Evolutionary conservation across 1,140 invertebrate genomes (phyloP), one percentile per base, ranked within the genome.

Genomic region (Brachionus angularis): DNA sequence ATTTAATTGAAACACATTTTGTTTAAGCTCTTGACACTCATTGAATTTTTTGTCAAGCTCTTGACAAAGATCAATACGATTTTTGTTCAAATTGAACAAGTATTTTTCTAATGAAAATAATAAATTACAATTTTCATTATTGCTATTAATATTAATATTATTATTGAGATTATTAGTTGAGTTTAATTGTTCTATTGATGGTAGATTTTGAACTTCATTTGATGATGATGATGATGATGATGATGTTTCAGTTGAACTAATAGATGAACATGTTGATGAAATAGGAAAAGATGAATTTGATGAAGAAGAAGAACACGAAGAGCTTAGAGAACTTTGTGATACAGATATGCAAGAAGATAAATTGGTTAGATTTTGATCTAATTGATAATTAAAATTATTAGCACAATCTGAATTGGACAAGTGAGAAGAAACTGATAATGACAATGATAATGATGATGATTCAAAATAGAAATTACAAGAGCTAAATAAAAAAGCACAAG

Each of bases 281-380:
- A 58, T 23, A 16, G 53, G 33, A 39, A 58, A 23, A 14, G 53
- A 58, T 29, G 36, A 34, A 0, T n/a, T n/a, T n/a, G n/a, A n/a
- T n/a, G n/a, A n/a, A n/a, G n/a, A n/a, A n/a, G 53, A 58, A 3
- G 53, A 58, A 14, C 53, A 58, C 10, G 53, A 58, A 2, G 53
- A 58, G 14, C 36, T 39, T 18, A 58, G 16, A 33, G 53, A 58
- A 7, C 33, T 39, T 21, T 58, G 53, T 2, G 53, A 58, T 4
- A 36, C 33, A 1, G 53, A 58, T 5, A 58, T n/a, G n/a, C n/a
- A 58, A 39, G 10, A 3, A 5, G 16, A 58, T 42, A 42, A 7
- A 14, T 42, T 42, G 2, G 10, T n/a, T 7, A 42, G 39, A 42
- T 42, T 42, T 42, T 42, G 8, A 14, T 42, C 39, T n/a, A n/a